Percentiles rank a stretch among this genome's conserved stretches.
Conservation (phyloP, 2,113 vertebrate species). For the Tragelaphus scriptus region DNA sequence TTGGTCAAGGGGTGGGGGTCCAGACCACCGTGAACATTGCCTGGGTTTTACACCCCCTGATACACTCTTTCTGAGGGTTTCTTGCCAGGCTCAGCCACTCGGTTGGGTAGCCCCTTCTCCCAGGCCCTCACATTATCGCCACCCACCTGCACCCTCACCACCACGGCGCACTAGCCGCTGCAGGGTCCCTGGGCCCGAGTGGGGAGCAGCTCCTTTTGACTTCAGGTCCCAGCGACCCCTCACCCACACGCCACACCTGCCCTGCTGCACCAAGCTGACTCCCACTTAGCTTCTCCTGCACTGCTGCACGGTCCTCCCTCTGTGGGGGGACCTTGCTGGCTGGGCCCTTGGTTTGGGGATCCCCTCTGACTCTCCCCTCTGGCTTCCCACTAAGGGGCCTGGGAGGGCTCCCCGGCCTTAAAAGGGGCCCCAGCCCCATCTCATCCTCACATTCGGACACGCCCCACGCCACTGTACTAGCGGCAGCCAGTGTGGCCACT, state of each 20-base stretch:
- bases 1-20: fast-evolving
- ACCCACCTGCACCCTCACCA: background rate
- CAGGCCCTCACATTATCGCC: background rate
- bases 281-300: background rate
- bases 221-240: background rate
- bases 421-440: conserved; percentile 43
- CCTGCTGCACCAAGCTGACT: conserved; percentile 5
- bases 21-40: background rate
- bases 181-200: background rate
- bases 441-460: background rate
- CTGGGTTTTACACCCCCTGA: background rate
- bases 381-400: background rate
- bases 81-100: background rate
- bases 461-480: background rate
- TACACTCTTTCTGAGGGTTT: fast-evolving
- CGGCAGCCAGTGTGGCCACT: background rate
- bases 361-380: background rate
- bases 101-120: background rate
- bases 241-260: background rate
- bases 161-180: background rate
- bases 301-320: background rate
- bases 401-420: conserved; percentile 57
- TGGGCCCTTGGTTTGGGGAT: background rate
- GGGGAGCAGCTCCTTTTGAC: background rate
- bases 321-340: background rate